A percentile compares a stretch with the other conserved stretches of the same genome.
Evolutionary conservation across 2,888 invertebrate species (phyloP).

Genomic region (Metacarcinus magister): DNA sequence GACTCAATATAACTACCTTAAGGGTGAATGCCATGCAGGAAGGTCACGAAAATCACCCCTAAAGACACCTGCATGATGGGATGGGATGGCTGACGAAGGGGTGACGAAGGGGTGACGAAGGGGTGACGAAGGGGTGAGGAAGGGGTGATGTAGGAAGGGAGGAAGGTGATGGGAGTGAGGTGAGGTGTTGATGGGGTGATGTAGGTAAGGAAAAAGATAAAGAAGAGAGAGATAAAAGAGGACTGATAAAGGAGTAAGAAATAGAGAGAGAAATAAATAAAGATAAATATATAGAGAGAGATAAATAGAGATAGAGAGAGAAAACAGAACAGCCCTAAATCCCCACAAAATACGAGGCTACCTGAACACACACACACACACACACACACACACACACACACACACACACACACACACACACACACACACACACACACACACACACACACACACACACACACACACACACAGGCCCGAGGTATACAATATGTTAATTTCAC

Average conservation of each 20-base stretch:
- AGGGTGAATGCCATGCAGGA: not conserved
- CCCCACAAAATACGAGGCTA: not conserved
- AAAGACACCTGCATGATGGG: not conserved
- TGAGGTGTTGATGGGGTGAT: not conserved
- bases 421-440: not conserved
- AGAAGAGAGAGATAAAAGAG: not conserved
- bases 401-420: slow-evolving; percentile 9
- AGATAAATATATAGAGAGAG: not conserved
- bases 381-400: slow-evolving; percentile 10
- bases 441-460: not conserved
- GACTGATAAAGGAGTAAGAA: not conserved
- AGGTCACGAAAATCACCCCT: not conserved
- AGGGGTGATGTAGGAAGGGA: not conserved
- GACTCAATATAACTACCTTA: no score
- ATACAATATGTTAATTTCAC: not conserved
- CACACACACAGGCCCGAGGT: no score
- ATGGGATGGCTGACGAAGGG: not conserved
- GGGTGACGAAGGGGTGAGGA: not conserved
- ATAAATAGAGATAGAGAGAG: not conserved
- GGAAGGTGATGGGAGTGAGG: not conserved
- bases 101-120: not conserved
- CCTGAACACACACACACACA: not conserved
- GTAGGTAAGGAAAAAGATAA: not conserved
- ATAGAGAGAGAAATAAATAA: not conserved
- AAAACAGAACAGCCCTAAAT: not conserved